Evolutionary conservation across 1,140 invertebrate genomes (phyloP).

Genomic region (Matsumurasca onukii): DNA sequence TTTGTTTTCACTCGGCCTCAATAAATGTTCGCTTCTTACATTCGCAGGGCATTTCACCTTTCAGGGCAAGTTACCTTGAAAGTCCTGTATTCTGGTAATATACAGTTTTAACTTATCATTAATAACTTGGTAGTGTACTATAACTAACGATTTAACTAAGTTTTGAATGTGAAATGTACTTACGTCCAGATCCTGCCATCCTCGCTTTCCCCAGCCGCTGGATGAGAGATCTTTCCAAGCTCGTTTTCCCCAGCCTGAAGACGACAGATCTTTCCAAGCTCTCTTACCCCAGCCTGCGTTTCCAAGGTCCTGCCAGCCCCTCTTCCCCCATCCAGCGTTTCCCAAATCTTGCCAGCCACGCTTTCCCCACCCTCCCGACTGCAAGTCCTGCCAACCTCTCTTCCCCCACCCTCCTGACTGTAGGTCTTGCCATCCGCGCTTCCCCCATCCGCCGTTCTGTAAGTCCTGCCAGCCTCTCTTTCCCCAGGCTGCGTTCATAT

Average conservation of each 20-base stretch:
- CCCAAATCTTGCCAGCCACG: slow-evolving; percentile 42
- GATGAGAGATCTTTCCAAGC: slow-evolving; percentile 39
- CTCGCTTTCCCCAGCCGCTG: slow-evolving; percentile 40
- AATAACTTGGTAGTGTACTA: too few species aligned
- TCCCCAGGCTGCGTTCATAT: slow-evolving; percentile 32
- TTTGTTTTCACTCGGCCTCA: too few species aligned
- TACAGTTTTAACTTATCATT: too few species aligned
- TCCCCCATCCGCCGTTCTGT: slow-evolving; percentile 36
- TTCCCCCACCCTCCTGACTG: slow-evolving; percentile 42
- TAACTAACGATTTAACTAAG: too few species aligned
- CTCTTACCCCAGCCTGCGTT: slow-evolving; percentile 42
- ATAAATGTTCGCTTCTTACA: too few species aligned
- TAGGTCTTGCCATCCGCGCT: slow-evolving; percentile 35
- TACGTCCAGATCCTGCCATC: slow-evolving; percentile 31
- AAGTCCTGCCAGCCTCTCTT: slow-evolving; percentile 36
- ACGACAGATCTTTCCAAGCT: slow-evolving; percentile 33
- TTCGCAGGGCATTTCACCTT: too few species aligned
- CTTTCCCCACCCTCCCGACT: slow-evolving; percentile 40
- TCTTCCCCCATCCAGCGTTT: slow-evolving; percentile 42
- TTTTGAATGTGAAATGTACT: not conserved
- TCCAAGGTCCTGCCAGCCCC: slow-evolving; percentile 41
- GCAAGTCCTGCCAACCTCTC: slow-evolving; percentile 42
- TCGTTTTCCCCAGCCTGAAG: slow-evolving; percentile 40
- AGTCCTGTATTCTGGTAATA: too few species aligned
- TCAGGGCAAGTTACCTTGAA: too few species aligned